Percentiles rank a stretch among this genome's conserved stretches.
phyloP scores from a whole-genome alignment of 2,113 vertebrate species.

The Colossoma macropomum region DNA sequence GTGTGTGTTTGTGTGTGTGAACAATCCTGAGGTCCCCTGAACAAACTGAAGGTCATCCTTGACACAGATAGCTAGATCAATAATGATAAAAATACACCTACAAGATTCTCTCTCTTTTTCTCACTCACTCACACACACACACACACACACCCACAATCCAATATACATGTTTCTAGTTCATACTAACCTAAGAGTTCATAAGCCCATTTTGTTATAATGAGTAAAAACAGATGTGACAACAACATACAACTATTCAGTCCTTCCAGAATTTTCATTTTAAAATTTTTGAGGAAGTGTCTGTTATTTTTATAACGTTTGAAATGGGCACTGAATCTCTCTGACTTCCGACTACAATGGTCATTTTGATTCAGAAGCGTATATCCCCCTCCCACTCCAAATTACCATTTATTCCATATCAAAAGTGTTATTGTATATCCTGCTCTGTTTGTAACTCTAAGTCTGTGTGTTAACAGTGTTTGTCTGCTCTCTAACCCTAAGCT shows the following conservation, averaged over 20 bases:
- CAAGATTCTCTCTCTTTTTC: neutral
- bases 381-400: too few species aligned
- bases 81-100: slow-evolving; percentile 47
- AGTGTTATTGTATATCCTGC: too few species aligned
- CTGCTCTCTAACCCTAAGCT: neutral
- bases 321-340: too few species aligned
- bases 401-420: too few species aligned
- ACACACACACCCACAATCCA: slow-evolving; percentile 36
- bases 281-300: too few species aligned
- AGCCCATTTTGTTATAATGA: too few species aligned
- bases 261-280: too few species aligned
- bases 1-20: neutral
- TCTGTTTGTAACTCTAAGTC: too few species aligned
- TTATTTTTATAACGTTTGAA: too few species aligned
- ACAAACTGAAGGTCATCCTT: slow-evolving; percentile 39
- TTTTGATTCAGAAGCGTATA: neutral
- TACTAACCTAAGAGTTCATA: neutral
- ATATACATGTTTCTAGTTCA: neutral
- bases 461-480: neutral
- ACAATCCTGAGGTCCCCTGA: neutral
- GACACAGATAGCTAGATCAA: slow-evolving; percentile 19
- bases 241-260: too few species aligned
- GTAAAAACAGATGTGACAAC: too few species aligned
- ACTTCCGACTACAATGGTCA: neutral
- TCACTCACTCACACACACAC: neutral